Evolutionary conservation across 1,140 invertebrate species (phyloP).

Genomic region (Phthorimaea operculella): DNA sequence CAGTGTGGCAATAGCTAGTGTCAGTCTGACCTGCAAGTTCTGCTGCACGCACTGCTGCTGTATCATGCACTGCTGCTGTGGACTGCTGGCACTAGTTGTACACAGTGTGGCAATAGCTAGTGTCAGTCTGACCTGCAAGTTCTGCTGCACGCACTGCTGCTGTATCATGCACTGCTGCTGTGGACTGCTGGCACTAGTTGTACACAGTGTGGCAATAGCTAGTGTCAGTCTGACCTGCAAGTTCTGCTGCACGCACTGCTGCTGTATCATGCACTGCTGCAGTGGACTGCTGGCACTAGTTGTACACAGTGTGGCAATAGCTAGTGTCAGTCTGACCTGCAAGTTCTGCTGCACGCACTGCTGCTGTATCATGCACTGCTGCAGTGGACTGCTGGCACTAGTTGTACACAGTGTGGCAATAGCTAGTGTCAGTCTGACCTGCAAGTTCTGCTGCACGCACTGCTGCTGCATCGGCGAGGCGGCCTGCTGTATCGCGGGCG

Average conservation of each 20-base stretch:
- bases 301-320: slow-evolving; percentile 51
- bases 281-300: slow-evolving; percentile 43
- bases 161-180: slow-evolving; percentile 33
- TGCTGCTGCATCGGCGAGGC: slow-evolving; percentile 42
- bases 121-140: slow-evolving; percentile 38
- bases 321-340: slow-evolving; percentile 26
- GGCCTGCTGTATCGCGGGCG: slow-evolving; percentile 40
- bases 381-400: slow-evolving; percentile 41
- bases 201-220: slow-evolving; percentile 47
- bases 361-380: slow-evolving; percentile 32
- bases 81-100: too few relatives aligned
- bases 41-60: too few relatives aligned
- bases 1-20: too few relatives aligned
- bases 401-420: slow-evolving; percentile 54
- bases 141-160: slow-evolving; percentile 44
- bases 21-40: too few relatives aligned
- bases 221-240: slow-evolving; percentile 33
- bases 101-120: too few relatives aligned
- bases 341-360: slow-evolving; percentile 46
- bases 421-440: slow-evolving; percentile 23
- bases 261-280: slow-evolving; percentile 32
- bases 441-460: slow-evolving; percentile 46
- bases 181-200: slow-evolving; percentile 45
- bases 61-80: too few relatives aligned
- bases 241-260: slow-evolving; percentile 42